Evolutionary conservation across 2,113 vertebrate genomes (phyloP).

Genomic region (Lycocorax pyrrhopterus): DNA sequence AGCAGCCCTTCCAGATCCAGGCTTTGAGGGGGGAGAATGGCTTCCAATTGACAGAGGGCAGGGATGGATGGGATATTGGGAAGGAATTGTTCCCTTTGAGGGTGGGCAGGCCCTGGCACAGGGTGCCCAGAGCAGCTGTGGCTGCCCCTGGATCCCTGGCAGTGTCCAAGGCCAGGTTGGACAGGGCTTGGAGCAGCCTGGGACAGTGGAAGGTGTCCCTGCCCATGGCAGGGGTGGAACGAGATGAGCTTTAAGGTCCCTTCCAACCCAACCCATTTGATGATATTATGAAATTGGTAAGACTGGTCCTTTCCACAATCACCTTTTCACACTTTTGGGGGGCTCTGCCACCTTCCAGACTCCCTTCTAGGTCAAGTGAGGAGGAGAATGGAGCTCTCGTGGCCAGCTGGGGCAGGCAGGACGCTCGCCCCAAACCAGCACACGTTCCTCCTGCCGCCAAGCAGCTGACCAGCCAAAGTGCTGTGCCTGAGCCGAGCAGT

Average conservation of each 20-base stretch:
- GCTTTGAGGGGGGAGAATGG: not conserved
- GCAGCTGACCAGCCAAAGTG: not conserved
- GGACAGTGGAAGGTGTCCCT: accelerated
- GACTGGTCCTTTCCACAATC: not conserved
- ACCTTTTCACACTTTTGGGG: not conserved
- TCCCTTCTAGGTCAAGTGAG: not conserved
- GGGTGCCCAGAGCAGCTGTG: not conserved
- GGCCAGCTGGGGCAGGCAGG: not conserved
- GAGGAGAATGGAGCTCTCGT: accelerated
- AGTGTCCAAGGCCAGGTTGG: not conserved
- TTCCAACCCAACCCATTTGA: not conserved
- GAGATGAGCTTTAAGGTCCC: not conserved
- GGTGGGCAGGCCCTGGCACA: not conserved
- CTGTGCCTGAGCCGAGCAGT: not conserved
- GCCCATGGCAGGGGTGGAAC: not conserved
- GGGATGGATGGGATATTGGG: accelerated
- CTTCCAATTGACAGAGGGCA: not conserved
- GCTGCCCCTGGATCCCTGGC: not conserved
- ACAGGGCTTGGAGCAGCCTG: not conserved
- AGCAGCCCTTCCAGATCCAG: not conserved
- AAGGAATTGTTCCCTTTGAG: accelerated
- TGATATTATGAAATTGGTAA: not conserved
- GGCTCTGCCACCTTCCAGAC: not conserved
- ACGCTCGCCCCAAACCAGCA: not conserved
- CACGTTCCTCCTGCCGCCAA: not conserved